These are phyloP conservation scores for Aix galericulata DNA, from an alignment of 2,113 vertebrate genomes.

Conservation along the genomic window DNA sequence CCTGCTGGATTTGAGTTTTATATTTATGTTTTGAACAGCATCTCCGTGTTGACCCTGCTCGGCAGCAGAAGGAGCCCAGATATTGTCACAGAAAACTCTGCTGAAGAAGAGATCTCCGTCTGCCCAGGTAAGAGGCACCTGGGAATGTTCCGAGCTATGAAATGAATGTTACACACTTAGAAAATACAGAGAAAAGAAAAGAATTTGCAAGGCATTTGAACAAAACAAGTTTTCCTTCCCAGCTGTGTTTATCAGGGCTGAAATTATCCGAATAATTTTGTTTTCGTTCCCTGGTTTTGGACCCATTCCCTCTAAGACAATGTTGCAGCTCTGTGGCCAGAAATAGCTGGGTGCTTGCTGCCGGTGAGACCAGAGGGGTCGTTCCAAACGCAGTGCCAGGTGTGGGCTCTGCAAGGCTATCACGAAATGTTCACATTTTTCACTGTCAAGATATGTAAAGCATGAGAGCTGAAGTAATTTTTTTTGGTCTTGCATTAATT, in stretches of 20 bases:
- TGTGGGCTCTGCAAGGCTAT: background rate
- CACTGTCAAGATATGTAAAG: background rate
- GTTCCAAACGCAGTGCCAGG: background rate
- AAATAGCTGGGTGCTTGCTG: background rate
- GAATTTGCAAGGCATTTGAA: background rate
- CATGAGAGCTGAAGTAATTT: background rate
- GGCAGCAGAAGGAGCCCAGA: slow-evolving; percentile 65
- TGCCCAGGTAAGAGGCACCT: slow-evolving; percentile 85
- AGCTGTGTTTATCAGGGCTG: slow-evolving; percentile 1
- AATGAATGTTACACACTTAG: accelerated
- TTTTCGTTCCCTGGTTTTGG: slow-evolving; percentile 2
- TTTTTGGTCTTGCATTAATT: background rate
- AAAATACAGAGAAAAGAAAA: background rate
- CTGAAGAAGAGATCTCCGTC: slow-evolving; percentile 76
- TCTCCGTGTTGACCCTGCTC: slow-evolving; percentile 59
- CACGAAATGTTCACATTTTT: background rate
- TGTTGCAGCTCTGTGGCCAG: background rate
- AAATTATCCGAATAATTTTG: slow-evolving; percentile 39
- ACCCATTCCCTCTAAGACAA: background rate
- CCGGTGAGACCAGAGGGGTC: background rate
- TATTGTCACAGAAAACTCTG: slow-evolving; percentile 50
- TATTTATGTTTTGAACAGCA: slow-evolving; percentile 69
- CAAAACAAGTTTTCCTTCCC: background rate
- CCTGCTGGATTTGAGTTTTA: slow-evolving; percentile 1
- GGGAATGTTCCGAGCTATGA: background rate